Evolutionary conservation across 2,888 invertebrate species (phyloP).

Genomic region (Drosophila limbata): DNA sequence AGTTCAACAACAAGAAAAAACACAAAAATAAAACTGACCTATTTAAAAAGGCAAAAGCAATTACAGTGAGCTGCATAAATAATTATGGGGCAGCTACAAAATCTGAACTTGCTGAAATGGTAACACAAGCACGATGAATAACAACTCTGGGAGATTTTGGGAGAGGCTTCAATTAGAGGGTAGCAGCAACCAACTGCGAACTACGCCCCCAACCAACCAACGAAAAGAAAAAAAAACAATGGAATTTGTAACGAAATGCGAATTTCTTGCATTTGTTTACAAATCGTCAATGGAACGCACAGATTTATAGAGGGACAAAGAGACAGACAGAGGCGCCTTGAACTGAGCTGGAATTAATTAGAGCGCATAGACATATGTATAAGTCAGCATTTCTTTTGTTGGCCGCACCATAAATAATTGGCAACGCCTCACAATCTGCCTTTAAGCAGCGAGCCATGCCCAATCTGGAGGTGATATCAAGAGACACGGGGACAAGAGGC

Average conservation of each 20-base stretch:
- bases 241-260: slow-evolving; percentile 76
- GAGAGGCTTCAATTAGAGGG: slow-evolving; percentile 52
- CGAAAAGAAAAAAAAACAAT: slow-evolving; percentile 47
- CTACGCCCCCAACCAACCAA: slow-evolving; percentile 38
- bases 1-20: slow-evolving; percentile 54
- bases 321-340: slow-evolving; percentile 58
- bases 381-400: slow-evolving; percentile 76
- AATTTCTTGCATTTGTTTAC: slow-evolving; percentile 58
- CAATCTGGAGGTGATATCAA: slow-evolving; percentile 56
- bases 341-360: slow-evolving; percentile 76
- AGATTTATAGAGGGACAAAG: slow-evolving; percentile 47
- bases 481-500: slow-evolving; percentile 19
- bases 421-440: slow-evolving; percentile 61
- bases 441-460: slow-evolving; percentile 56
- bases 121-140: slow-evolving; percentile 62
- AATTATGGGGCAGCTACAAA: slow-evolving; percentile 59
- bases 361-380: slow-evolving; percentile 54
- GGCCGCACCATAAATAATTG: slow-evolving; percentile 58
- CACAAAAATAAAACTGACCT: slow-evolving; percentile 56
- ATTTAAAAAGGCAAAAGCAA: slow-evolving; percentile 66
- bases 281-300: slow-evolving; percentile 70
- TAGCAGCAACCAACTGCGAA: slow-evolving; percentile 21
- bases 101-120: slow-evolving; percentile 59
- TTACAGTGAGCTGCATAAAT: slow-evolving; percentile 64
- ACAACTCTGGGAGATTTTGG: slow-evolving; percentile 54